phyloP scores from a whole-genome alignment of 2,888 invertebrate species.

The Euspilapteryx auroguttella region DNA sequence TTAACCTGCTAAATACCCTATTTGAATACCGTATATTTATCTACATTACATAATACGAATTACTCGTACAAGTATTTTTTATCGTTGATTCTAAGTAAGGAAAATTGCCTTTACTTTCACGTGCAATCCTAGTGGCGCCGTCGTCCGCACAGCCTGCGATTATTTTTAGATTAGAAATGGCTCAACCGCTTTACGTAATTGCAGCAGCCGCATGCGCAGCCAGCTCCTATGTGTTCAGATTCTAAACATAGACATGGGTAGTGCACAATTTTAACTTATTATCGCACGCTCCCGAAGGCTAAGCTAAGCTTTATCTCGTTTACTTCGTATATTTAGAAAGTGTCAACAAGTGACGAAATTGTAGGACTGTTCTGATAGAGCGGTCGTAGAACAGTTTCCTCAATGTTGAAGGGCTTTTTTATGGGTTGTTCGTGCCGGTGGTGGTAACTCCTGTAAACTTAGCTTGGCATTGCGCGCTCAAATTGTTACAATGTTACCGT shows the following conservation, averaged over 20 bases:
- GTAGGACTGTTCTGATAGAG: too few species aligned
- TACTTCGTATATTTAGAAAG: conserved; percentile 55
- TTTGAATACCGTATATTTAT: too few species aligned
- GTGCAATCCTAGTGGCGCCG: conserved; percentile 52
- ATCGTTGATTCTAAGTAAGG: conserved; percentile 14
- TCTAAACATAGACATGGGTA: conserved; percentile 56
- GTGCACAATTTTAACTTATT: conserved; percentile 56
- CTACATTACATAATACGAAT: too few species aligned
- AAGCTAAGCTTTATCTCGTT: conserved; percentile 29
- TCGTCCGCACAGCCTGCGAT: conserved; percentile 48
- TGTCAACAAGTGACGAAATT: conserved; percentile 51
- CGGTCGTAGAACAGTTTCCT: conserved; percentile 27
- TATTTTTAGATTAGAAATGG: conserved; percentile 63
- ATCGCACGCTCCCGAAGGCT: conserved; percentile 53
- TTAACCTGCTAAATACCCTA: too few species aligned
- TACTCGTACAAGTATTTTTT: background rate
- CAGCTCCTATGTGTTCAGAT: conserved; percentile 47
- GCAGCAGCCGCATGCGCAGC: conserved; percentile 52
- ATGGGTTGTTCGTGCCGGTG: conserved; percentile 44
- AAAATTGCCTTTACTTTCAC: conserved; percentile 54
- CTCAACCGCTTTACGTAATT: conserved; percentile 61
- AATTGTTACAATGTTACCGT: conserved; percentile 26
- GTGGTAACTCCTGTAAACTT: conserved; percentile 13
- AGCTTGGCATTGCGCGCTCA: conserved; percentile 4
- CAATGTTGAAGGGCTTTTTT: conserved; percentile 27